A percentile compares a stretch with the other conserved stretches of the same genome.
phyloP scores from a whole-genome alignment of 1,140 invertebrate species.

The Zaprionus inermis region DNA sequence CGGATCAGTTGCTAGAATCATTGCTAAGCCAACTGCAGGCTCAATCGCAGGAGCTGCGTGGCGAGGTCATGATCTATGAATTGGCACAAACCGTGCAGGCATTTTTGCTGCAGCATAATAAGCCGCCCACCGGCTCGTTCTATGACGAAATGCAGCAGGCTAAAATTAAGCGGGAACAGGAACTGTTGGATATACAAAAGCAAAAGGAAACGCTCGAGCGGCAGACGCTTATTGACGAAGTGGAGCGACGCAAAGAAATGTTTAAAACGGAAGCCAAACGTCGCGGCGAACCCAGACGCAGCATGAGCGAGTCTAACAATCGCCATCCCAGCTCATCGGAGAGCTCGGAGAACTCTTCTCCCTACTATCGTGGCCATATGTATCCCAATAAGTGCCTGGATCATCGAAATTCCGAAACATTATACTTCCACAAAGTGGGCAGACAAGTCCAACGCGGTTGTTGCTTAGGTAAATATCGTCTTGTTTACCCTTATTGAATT shows the following conservation, averaged over 20 bases:
- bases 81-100: conserved; percentile 88
- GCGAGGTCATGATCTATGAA: conserved; percentile 92
- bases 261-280: conserved; percentile 76
- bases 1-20: conserved; percentile 86
- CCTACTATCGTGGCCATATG: conserved; percentile 68
- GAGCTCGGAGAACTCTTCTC: conserved; percentile 76
- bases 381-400: conserved; percentile 76
- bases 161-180: conserved; percentile 87
- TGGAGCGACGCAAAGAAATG: conserved; percentile 81
- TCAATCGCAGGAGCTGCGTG: conserved; percentile 86
- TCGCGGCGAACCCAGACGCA: conserved; percentile 69
- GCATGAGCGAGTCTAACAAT: conserved; percentile 80
- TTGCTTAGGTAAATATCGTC: conserved; percentile 63
- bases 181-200: conserved; percentile 86
- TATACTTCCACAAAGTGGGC: conserved; percentile 79
- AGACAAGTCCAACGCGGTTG: conserved; percentile 74
- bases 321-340: conserved; percentile 76
- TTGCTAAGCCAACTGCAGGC: conserved; percentile 86
- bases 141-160: conserved; percentile 93
- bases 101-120: conserved; percentile 90
- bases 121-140: conserved; percentile 90
- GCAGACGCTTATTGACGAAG: conserved; percentile 76
- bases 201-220: conserved; percentile 85
- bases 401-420: conserved; percentile 73
- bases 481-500: no score